Conservation (phyloP, 2,113 vertebrate genomes). For the Ursus arctos region DNA sequence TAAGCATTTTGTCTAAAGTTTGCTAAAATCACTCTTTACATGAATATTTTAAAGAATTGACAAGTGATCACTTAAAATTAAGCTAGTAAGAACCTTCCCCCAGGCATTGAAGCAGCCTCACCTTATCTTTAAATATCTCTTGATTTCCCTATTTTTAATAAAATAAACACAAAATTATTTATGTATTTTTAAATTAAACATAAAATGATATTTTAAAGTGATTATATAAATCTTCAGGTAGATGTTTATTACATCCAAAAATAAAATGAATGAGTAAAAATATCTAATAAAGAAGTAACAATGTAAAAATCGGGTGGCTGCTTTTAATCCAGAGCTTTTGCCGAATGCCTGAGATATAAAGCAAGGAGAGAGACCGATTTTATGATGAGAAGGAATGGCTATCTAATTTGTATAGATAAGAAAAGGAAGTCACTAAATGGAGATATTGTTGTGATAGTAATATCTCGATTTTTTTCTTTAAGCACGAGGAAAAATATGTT, state of each 20-base stretch:
- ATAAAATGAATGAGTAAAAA: not conserved
- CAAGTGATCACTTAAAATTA: not conserved
- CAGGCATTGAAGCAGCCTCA: not conserved
- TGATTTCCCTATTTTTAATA: not conserved
- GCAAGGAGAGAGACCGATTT: not conserved
- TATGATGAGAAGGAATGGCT: not conserved
- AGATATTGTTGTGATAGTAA: not conserved
- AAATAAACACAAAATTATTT: not conserved
- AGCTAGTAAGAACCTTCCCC: not conserved
- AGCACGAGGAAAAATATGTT: not conserved
- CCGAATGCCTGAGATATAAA: not conserved
- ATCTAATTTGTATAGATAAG: not conserved
- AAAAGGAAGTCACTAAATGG: not conserved
- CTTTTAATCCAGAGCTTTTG: not conserved
- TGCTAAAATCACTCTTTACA: not conserved
- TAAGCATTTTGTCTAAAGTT: not conserved
- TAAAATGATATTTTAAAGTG: not conserved
- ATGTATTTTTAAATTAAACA: not conserved
- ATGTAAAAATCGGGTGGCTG: not conserved
- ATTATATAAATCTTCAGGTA: not conserved
- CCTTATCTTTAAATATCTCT: not conserved
- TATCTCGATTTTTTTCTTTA: not conserved
- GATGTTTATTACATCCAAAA: not conserved
- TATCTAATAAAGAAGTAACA: not conserved
- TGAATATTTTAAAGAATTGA: not conserved